Evolutionary conservation across 2,113 vertebrate genomes (phyloP), one percentile per base, ranked within the genome.

Genomic region (Okapia johnstoni): DNA sequence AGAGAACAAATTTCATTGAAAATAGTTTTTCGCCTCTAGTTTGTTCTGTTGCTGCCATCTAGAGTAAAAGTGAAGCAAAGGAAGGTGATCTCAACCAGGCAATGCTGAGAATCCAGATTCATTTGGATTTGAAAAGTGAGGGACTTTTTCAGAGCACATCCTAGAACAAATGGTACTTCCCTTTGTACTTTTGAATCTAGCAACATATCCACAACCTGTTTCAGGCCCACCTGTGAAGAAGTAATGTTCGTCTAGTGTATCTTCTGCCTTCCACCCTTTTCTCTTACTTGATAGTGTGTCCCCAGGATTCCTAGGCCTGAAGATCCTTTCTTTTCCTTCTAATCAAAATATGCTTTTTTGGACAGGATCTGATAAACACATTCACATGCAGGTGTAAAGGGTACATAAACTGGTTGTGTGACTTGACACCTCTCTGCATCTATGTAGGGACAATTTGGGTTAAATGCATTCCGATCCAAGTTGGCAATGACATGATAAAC

Each of bases 11-110:
- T 89, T 83, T 92, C 55, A 17, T 17, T n/a, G 48, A 36, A 88
- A 86, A 92, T 48, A 94, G 58, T 17, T 97, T 98, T 98, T 96
- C 94, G 96, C 87, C 85, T 93, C n/a, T 98, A 98, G 97, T 98
- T 98, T 98, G 98, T 98, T 98, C 96, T 98, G 83, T 96, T 99
- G 98, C 98, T 99, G 99, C 99, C 99, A 99, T 98, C 99, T 99
- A 99, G 98, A 98, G 99, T 94, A 94, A 60, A 95, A 93, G 88
- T 94, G 63, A 66, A 85, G 98, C 92, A 98, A 50, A 61, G 85
- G 83, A 63, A 33, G 30, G 3, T 19, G 46, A 36, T 17, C 33
- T 87, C 63, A 50, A 30, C 2, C 79, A 40, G 66, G 33, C 30
- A 26, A 2, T 33, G 52, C 83, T 16, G 52, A 88, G 83, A 83